Conservation (phyloP, 1,140 invertebrate species). For the Euwallacea fornicatus region DNA sequence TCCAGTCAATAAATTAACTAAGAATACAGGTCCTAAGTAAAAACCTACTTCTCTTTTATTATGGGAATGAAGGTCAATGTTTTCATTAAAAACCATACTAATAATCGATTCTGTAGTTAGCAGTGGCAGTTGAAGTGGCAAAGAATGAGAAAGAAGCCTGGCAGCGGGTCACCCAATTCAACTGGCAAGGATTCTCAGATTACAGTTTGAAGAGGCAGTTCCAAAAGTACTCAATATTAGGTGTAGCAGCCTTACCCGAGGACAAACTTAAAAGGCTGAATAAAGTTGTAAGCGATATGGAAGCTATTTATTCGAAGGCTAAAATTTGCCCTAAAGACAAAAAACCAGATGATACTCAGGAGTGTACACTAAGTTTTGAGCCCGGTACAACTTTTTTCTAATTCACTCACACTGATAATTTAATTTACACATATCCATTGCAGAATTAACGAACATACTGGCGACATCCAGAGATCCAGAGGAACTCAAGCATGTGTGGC, state of each 20-base stretch:
- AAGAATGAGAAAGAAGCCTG: conserved; percentile 43
- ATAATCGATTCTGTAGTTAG: conserved; percentile 32
- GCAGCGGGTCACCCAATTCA: conserved; percentile 40
- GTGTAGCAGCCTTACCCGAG: conserved; percentile 67
- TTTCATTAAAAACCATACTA: background rate
- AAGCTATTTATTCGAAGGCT: conserved; percentile 75
- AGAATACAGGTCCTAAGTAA: too few species aligned
- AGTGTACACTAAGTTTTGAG: conserved; percentile 74
- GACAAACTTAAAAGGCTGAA: conserved; percentile 65
- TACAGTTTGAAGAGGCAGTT: conserved; percentile 42
- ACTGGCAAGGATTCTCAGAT: conserved; percentile 42
- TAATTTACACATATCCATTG: conserved; percentile 37
- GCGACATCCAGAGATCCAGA: conserved; percentile 45
- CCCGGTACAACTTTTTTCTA: conserved; percentile 61
- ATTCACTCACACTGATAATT: background rate
- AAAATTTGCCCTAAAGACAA: conserved; percentile 76
- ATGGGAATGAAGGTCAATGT: background rate
- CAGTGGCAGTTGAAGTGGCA: conserved; percentile 40
- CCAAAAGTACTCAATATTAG: conserved; percentile 42
- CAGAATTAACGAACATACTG: conserved; percentile 71
- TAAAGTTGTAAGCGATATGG: conserved; percentile 70
- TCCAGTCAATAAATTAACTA: too few species aligned
- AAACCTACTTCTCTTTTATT: too few species aligned
- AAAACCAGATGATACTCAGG: conserved; percentile 49
- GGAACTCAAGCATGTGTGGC: conserved; percentile 64